These are phyloP conservation scores for Amiota minor DNA, from an alignment of 2,888 invertebrate genomes.

Conservation along the genomic window DNA sequence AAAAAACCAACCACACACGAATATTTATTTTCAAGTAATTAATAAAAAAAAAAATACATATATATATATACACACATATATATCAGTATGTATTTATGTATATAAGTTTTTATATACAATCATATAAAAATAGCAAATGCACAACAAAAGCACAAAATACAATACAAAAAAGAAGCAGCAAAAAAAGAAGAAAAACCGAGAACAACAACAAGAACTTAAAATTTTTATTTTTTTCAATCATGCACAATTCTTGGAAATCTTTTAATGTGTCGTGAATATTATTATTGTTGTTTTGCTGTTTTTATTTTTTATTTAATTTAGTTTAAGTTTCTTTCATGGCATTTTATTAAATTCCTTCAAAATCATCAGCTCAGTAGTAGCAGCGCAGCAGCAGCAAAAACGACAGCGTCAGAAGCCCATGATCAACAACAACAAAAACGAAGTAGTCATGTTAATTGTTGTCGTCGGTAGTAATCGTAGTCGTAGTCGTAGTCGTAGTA, in stretches of 20 bases:
- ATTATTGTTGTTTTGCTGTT: background rate
- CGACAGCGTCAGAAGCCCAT: constrained; percentile 30
- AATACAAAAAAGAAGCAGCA: background rate
- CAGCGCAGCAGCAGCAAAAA: constrained; percentile 28
- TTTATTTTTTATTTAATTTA: constrained; percentile 11
- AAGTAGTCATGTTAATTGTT: too few species aligned
- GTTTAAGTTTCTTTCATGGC: background rate
- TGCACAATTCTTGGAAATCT: constrained; percentile 23
- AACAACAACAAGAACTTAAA: background rate
- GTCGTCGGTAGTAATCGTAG: too few species aligned
- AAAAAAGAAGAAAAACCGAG: background rate
- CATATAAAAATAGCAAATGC: background rate
- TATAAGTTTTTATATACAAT: too few species aligned
- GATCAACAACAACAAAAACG: constrained; percentile 15
- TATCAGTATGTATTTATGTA: too few species aligned
- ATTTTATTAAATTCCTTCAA: too few species aligned
- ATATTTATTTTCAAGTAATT: constrained; percentile 22
- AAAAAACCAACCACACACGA: constrained; percentile 17
- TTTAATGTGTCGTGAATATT: constrained; percentile 7
- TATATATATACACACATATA: too few species aligned
- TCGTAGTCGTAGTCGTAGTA: too few species aligned
- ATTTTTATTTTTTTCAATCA: constrained; percentile 11
- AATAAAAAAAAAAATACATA: background rate
- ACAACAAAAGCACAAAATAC: background rate
- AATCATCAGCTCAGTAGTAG: background rate